Evolutionary conservation across 2,797 vertebrate genomes (phyloP).

Genomic region (Anableps anableps): DNA sequence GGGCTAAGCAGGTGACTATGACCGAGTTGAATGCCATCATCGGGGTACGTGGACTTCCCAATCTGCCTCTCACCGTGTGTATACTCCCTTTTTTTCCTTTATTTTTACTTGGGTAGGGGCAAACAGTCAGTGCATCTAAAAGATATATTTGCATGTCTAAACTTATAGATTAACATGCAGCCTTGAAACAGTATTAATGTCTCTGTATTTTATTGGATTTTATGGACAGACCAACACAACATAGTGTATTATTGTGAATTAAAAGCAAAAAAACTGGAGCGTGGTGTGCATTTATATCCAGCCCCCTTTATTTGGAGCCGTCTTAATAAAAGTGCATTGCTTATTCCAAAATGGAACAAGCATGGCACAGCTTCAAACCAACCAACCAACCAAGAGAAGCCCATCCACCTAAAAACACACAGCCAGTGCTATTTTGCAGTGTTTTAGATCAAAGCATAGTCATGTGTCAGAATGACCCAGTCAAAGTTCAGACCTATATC

Average conservation of each 20-base stretch:
- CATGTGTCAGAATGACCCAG: background rate
- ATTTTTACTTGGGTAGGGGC: slow-evolving; percentile 75
- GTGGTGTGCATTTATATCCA: background rate
- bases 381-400: background rate
- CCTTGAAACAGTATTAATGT: background rate
- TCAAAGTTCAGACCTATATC: background rate
- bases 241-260: background rate
- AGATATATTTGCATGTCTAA: background rate
- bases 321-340: background rate
- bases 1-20: slow-evolving; percentile 99
- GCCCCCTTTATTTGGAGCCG: background rate
- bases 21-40: slow-evolving; percentile 99
- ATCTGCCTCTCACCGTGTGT: slow-evolving; percentile 95
- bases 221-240: background rate
- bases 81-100: slow-evolving; percentile 89
- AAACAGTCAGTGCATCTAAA: slow-evolving; percentile 41
- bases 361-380: background rate
- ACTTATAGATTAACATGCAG: background rate
- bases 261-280: background rate
- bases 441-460: background rate
- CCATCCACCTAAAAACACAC: background rate
- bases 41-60: slow-evolving; percentile 97
- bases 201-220: background rate
- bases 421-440: background rate
- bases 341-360: background rate